phyloP scores from a whole-genome alignment of 1,140 invertebrate genomes.

The Papilio dardanus region DNA sequence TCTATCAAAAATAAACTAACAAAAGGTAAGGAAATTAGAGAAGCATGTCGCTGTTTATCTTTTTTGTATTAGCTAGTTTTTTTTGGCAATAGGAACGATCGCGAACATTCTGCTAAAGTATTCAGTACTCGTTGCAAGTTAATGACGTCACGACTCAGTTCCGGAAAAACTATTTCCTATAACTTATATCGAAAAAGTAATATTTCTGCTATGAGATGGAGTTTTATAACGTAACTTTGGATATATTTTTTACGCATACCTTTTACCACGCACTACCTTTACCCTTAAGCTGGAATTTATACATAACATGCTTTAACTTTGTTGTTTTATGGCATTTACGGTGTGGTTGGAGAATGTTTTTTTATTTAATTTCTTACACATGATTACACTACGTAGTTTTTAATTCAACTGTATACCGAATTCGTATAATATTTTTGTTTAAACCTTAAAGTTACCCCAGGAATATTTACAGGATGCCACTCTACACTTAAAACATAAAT shows the following conservation, averaged over 20 bases:
- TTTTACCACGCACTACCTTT: background rate
- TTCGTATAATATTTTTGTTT: no score
- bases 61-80: constrained; percentile 1
- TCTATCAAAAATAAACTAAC: background rate
- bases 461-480: no score
- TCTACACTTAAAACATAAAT: background rate
- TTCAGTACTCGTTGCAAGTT: constrained; percentile 7
- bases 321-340: no score
- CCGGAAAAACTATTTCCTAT: background rate
- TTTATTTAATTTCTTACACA: no score
- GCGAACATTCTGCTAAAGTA: constrained; percentile 7
- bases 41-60: background rate
- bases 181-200: background rate
- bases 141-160: constrained; percentile 10
- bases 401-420: no score
- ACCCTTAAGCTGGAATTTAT: background rate
- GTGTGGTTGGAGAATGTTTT: no score
- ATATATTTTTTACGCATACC: background rate
- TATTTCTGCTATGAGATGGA: background rate
- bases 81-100: background rate
- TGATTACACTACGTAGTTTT: no score
- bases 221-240: background rate
- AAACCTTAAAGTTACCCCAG: no score
- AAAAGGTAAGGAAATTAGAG: background rate
- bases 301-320: background rate